Conservation (phyloP, 2,797 vertebrate genomes). For the Parauchenoglanis ngamensis region DNA sequence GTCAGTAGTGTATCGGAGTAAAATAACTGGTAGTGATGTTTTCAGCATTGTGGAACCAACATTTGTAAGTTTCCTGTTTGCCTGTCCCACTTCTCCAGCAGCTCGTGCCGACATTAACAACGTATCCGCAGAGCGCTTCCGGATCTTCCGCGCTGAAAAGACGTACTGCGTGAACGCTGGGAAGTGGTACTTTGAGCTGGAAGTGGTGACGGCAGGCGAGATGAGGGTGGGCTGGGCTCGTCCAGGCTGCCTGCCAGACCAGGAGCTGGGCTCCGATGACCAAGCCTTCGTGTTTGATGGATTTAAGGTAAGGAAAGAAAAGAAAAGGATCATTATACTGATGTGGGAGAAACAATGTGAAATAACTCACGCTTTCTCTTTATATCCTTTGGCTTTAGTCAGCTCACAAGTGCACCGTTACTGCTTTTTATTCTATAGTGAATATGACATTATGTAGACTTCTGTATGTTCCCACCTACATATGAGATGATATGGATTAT, state of each 20-base stretch:
- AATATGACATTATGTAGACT: background rate
- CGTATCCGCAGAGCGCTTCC: constrained; percentile 84
- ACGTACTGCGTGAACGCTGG: constrained; percentile 86
- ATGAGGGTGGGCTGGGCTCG: constrained; percentile 94
- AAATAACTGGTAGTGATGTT: background rate
- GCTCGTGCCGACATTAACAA: constrained; percentile 75
- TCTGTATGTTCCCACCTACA: background rate
- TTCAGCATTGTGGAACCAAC: background rate
- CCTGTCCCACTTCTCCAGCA: constrained; percentile 63
- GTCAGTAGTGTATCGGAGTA: no score
- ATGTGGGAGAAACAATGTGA: background rate
- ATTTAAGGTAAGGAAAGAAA: constrained; percentile 81
- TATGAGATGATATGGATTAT: background rate
- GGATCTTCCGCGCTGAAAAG: constrained; percentile 93
- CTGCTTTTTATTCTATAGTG: background rate
- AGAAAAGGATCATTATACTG: background rate
- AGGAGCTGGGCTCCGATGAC: constrained; percentile 90
- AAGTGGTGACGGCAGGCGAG: constrained; percentile 87
- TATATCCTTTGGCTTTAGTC: background rate
- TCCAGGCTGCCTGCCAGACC: constrained; percentile 88
- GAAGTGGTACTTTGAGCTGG: constrained; percentile 97
- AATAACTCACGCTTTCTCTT: background rate
- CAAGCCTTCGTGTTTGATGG: constrained; percentile 93
- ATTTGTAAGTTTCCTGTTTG: background rate
- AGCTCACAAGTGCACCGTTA: background rate